Percentiles rank a stretch among this genome's conserved stretches.
These are phyloP conservation scores for Archivesica marissinica DNA, from an alignment of 1,140 invertebrate genomes.

Conservation along the genomic window DNA sequence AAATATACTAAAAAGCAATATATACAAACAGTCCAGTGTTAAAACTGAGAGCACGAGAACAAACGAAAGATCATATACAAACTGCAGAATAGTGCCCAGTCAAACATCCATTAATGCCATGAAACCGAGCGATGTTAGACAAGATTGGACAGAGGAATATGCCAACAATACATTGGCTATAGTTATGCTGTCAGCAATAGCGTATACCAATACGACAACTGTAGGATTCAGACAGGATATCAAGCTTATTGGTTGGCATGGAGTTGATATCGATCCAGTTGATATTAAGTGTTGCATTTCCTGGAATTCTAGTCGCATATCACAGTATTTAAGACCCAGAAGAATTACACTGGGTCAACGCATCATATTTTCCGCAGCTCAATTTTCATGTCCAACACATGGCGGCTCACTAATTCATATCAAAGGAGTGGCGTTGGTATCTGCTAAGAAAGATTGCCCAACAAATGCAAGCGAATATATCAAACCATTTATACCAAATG, in stretches of 20 bases:
- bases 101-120: too few species aligned
- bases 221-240: neutral
- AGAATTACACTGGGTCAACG: neutral
- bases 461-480: neutral
- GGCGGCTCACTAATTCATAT: neutral
- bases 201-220: neutral
- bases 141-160: neutral
- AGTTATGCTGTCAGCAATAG: neutral
- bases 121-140: neutral
- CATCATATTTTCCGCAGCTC: neutral
- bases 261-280: neutral
- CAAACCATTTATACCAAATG: neutral
- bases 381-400: neutral
- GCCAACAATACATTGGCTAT: too few species aligned
- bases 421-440: neutral
- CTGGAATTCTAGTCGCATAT: neutral
- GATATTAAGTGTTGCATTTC: neutral
- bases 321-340: neutral
- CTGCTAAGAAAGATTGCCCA: neutral
- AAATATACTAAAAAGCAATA: too few species aligned
- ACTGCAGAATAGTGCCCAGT: too few species aligned
- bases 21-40: too few species aligned
- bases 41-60: too few species aligned
- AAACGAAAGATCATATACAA: too few species aligned
- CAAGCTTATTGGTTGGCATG: neutral